Conservation (phyloP, 1,140 invertebrate genomes). For the Drosophila watanabei region DNA sequence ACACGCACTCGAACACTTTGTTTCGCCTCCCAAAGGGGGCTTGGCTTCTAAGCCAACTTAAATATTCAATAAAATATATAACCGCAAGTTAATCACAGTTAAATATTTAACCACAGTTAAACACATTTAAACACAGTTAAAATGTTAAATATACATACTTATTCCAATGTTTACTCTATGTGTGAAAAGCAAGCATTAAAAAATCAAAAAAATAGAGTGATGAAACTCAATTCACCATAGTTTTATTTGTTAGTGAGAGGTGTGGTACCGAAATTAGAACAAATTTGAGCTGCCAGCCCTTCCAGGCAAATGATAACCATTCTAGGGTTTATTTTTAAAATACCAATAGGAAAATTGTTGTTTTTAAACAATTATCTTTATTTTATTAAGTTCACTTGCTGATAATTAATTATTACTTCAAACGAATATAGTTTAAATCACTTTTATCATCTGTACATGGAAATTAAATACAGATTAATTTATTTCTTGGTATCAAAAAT, state of each 20-base stretch:
- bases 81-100: slow-evolving; percentile 39
- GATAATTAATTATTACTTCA: background rate
- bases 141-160: slow-evolving; percentile 40
- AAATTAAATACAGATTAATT: background rate
- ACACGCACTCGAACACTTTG: slow-evolving; percentile 13
- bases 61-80: slow-evolving; percentile 43
- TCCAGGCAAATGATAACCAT: slow-evolving; percentile 4
- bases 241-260: slow-evolving; percentile 55
- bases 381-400: background rate
- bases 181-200: slow-evolving; percentile 68
- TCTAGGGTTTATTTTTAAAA: background rate
- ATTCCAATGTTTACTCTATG: slow-evolving; percentile 65
- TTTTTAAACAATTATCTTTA: background rate
- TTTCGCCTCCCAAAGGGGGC: slow-evolving; percentile 33
- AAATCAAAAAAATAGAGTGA: slow-evolving; percentile 52
- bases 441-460: background rate
- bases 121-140: slow-evolving; percentile 40
- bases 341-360: background rate
- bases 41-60: slow-evolving; percentile 23
- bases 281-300: slow-evolving; percentile 3
- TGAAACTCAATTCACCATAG: slow-evolving; percentile 34
- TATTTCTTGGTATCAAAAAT: background rate
- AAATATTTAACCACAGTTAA: slow-evolving; percentile 31
- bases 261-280: slow-evolving; percentile 1
- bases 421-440: background rate